Evolutionary conservation across 1,140 invertebrate genomes (phyloP).

Genomic region (Druon quercuslanigerum): DNA sequence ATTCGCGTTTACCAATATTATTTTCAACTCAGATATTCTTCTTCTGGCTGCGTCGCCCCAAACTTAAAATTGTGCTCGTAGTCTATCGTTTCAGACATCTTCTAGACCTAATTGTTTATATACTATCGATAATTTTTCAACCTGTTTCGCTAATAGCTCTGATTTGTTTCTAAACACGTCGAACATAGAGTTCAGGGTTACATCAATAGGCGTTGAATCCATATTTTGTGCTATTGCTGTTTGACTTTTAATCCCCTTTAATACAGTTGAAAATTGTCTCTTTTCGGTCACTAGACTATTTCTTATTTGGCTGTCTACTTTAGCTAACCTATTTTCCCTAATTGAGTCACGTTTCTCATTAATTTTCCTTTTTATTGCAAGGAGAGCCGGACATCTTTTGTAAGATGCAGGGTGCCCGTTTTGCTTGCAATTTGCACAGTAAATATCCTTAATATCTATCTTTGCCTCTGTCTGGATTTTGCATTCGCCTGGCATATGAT

Average conservation of each 20-base stretch:
- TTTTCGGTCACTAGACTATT: no score
- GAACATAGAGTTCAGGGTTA: not conserved
- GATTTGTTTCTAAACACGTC: no score
- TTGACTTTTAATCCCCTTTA: not conserved
- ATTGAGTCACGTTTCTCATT: not conserved
- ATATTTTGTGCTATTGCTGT: not conserved
- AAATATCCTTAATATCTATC: not conserved
- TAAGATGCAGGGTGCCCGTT: slow-evolving; percentile 32
- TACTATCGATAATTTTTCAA: no score
- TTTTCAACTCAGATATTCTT: slow-evolving; percentile 26
- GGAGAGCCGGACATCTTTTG: slow-evolving; percentile 5
- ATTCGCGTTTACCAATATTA: no score
- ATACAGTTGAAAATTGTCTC: not conserved
- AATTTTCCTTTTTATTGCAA: not conserved
- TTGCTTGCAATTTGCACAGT: slow-evolving; percentile 19
- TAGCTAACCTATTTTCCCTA: no score
- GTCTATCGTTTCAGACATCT: not conserved
- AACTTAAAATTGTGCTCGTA: not conserved
- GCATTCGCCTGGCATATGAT: not conserved
- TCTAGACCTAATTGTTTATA: not conserved
- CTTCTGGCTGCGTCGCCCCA: not conserved
- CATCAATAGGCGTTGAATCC: not conserved
- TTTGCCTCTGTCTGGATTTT: not conserved
- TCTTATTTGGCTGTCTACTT: no score
- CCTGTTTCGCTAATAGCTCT: no score